Conservation (phyloP, 2,113 vertebrate genomes). For the Oncorhynchus tshawytscha region DNA sequence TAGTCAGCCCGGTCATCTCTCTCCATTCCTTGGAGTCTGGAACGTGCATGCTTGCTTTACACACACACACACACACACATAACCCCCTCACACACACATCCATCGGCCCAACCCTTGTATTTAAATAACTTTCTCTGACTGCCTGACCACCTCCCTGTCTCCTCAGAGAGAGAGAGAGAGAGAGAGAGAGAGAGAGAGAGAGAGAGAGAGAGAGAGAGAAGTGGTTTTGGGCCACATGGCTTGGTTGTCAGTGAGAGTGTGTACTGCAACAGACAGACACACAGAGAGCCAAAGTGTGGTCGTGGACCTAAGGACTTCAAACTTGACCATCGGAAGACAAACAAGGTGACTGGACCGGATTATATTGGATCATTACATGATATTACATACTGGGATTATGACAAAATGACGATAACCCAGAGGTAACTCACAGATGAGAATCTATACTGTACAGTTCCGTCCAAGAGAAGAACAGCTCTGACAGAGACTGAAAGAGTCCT, state of each 20-base stretch:
- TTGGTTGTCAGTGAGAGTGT: neutral
- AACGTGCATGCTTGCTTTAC: constrained; percentile 34
- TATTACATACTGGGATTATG: neutral
- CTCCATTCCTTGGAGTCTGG: constrained; percentile 40
- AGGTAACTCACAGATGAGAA: neutral
- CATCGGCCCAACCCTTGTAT: constrained; percentile 52
- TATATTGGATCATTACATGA: neutral
- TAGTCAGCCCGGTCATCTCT: neutral
- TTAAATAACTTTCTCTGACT: constrained; percentile 64
- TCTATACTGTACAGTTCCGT: neutral
- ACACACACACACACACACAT: constrained; percentile 34
- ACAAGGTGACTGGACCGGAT: neutral
- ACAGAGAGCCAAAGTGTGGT: neutral
- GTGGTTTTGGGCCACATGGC: constrained; percentile 11
- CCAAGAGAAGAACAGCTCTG: neutral
- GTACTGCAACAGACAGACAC: constrained; percentile 3
- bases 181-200: constrained; percentile 33
- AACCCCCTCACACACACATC: constrained; percentile 20
- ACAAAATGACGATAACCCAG: neutral
- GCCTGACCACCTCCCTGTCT: constrained; percentile 16
- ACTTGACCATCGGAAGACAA: neutral
- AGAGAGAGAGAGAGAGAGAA: constrained; percentile 2
- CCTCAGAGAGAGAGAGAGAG: constrained; percentile 29
- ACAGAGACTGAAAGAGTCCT: neutral
- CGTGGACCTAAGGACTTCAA: neutral